Conservation (phyloP, 2,797 vertebrate genomes). For the Rhincodon typus region DNA sequence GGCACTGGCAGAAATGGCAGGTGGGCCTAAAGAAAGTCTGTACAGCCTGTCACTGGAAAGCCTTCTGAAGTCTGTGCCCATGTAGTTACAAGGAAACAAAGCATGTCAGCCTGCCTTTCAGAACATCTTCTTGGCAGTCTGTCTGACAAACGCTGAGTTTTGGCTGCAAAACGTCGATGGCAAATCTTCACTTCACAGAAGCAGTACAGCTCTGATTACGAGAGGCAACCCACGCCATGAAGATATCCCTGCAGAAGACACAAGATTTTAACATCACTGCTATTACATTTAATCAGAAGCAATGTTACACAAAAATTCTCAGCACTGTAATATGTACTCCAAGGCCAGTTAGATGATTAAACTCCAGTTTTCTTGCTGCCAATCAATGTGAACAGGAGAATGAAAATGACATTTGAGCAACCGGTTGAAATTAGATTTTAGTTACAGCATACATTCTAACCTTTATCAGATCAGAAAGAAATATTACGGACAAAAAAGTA, state of each 20-base stretch:
- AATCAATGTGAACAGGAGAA: constrained; percentile 55
- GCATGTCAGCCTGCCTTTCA: constrained; percentile 36
- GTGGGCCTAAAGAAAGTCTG: constrained; percentile 36
- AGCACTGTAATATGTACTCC: constrained; percentile 54
- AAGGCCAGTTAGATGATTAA: constrained; percentile 28
- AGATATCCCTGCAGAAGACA: constrained; percentile 44
- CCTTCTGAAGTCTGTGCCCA: constrained; percentile 36
- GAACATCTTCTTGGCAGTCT: constrained; percentile 34
- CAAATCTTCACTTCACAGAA: constrained; percentile 44
- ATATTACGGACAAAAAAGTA: constrained; percentile 72
- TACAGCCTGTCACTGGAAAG: constrained; percentile 36
- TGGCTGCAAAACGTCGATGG: constrained; percentile 31
- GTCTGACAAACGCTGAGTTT: constrained; percentile 31
- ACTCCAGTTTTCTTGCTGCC: constrained; percentile 48
- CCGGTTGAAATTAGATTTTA: constrained; percentile 81
- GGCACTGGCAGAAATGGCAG: constrained; percentile 36
- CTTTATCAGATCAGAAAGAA: constrained; percentile 79
- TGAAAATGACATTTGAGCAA: constrained; percentile 63
- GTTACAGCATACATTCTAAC: constrained; percentile 87
- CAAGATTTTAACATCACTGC: constrained; percentile 43
- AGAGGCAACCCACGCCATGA: constrained; percentile 43
- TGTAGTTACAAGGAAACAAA: constrained; percentile 37
- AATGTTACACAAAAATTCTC: constrained; percentile 41
- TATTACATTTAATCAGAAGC: constrained; percentile 43
- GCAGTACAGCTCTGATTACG: constrained; percentile 36